Base-by-base conservation (phyloP, 2,113 vertebrate genomes). In the Jaculus jaculus region DNA sequence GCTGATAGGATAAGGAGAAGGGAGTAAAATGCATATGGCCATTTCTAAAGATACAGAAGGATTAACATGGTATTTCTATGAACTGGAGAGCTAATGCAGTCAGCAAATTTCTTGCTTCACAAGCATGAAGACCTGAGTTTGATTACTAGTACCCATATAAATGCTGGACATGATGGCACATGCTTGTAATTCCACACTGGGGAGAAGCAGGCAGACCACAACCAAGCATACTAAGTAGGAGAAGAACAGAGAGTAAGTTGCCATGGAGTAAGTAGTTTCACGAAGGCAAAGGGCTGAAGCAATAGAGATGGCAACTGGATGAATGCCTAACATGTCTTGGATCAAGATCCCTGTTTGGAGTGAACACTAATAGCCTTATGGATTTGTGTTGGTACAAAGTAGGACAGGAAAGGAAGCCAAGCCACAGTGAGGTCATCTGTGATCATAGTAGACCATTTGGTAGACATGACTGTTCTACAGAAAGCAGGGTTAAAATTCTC, bases 401-500 rank as follows among this genome's bases (percentile, higher is more conserved):
- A 71, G 23, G 16, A 34, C 9, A 47, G 17, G 23, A 47, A 72
- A 28, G 20, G 69, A 63, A 65, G 34, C 65, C 69, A 90, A 23
- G 63, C 2, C 32, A 18, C 63, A 58, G 1, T 26, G 42, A 93
- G 87, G 32, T 54, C 26, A 88, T 21, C 80, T 73, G n/a, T 81
- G n/a, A 74, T 18, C 37, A 60, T 0, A 74, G 60, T 20, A 84
- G 77, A 58, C 18, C 10, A 83, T 60, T 60, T 73, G 12, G 32
- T 47, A 88, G 32, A 0, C 71, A 54, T 86, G 37, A 23, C 30
- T 84, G 12, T 24, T 75, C 37, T 81, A 2, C 21, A 78, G 37
- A 91, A 82, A 90, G 32, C 42, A 88, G 37, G 90, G 71, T 77
- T 37, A 84, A 92, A 81, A 42, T 87, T 65, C 23, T 77, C 24